Percentiles rank a stretch among this genome's conserved stretches.
Conservation (phyloP, 2,797 vertebrate genomes). For the Varecia variegata region DNA sequence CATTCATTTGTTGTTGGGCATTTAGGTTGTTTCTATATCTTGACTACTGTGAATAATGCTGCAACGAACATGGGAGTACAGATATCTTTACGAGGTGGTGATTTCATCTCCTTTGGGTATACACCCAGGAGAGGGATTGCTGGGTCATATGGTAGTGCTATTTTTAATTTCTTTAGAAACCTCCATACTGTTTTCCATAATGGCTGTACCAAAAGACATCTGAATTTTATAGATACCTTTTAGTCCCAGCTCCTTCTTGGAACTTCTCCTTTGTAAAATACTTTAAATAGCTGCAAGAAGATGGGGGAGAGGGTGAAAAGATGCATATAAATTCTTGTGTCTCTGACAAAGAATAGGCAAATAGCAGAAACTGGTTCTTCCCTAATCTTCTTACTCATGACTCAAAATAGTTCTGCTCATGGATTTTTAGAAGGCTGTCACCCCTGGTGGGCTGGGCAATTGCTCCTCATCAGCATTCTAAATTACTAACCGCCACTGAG, state of each 20-base stretch:
- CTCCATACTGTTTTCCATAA: neutral
- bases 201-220: neutral
- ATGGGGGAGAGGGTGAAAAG: neutral
- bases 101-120: neutral
- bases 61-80: neutral
- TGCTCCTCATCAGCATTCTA: neutral
- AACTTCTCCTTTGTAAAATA: slow-evolving; percentile 2
- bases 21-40: neutral
- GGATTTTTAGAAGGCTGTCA: neutral
- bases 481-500: neutral
- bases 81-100: neutral
- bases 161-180: neutral
- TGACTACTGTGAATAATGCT: neutral
- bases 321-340: neutral
- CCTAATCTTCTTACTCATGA: neutral
- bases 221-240: neutral
- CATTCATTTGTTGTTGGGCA: neutral
- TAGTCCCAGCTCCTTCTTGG: neutral
- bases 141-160: neutral
- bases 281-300: slow-evolving; percentile 19
- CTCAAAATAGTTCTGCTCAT: neutral
- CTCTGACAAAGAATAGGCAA: neutral
- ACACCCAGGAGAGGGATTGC: neutral
- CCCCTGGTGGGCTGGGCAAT: neutral
- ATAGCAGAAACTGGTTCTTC: neutral